Evolutionary conservation across 1,140 invertebrate genomes (phyloP), one percentile per base, ranked within the genome.

Genomic region (Nomia melanderi): DNA sequence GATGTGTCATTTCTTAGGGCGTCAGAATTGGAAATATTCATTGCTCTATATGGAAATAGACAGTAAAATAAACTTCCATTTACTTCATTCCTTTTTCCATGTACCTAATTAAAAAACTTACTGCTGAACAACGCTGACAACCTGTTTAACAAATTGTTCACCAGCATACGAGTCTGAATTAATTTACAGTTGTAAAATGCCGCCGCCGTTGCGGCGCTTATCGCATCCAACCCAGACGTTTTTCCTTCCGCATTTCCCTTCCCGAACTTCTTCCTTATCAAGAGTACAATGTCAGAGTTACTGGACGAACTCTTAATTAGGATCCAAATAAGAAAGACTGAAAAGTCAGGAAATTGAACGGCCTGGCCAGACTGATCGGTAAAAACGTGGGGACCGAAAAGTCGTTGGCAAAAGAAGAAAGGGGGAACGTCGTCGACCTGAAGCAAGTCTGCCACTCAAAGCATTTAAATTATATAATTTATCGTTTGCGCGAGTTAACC

Each of bases 301-400:
- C 27, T 33, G 27, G 31, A 41, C 63, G 44, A 78, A 64, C 64
- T 78, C 69, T 83, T 83, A 83, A 83, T 82, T 83, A 82, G 72
- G 33, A 17, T 14, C 33, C 23, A 66, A 83, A 73, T 47, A 71
- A 80, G 77, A 73, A 81, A 50, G 67, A 59, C 27, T n/a, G 57
- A 12, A 44, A 59, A 36, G 47, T 36, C 54, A 57, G 31, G 63
- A 47, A 50, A 70, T 36, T 59, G 64, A 44, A 54, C 57, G 64
- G 59, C 20, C 41, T 20, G 23, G 27, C 39, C 39, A 11, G 65
- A 54, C 64, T 33, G 25, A 77, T 80, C 78, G 59, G 29, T 23
- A 47, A 27, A 60, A 29, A 36, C 17, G 8, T 20, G 27, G 36
- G 23, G 65, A 64, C 25, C 33, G 54, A 47, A 47, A 50, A 17